These are phyloP conservation scores for Gandaritis pyraliata DNA, from an alignment of 2,888 invertebrate genomes.

Conservation along the genomic window DNA sequence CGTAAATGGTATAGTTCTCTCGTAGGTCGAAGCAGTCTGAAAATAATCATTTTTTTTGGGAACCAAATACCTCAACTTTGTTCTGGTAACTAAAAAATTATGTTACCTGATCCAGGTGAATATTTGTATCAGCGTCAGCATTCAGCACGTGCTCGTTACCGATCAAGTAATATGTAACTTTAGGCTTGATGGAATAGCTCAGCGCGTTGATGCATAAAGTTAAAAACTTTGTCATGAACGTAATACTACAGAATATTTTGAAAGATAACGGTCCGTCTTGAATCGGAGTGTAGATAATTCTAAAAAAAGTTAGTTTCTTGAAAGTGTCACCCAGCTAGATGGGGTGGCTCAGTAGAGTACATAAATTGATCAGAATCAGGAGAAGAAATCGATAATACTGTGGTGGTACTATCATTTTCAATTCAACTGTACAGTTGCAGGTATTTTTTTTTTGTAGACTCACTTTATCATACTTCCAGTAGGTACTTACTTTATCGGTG, in stretches of 20 bases:
- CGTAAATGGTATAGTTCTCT: conserved; percentile 68
- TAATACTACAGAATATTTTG: conserved; percentile 81
- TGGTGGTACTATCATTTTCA: too few relatives aligned
- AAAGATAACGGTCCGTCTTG: conserved; percentile 82
- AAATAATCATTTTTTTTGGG: conserved; percentile 21
- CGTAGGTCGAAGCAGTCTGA: conserved; percentile 76
- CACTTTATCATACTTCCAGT: background rate
- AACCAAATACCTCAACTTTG: background rate
- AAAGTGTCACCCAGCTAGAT: background rate
- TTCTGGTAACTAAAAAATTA: background rate
- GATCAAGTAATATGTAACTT: conserved; percentile 74
- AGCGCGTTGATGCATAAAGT: conserved; percentile 79
- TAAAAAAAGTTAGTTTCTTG: conserved; percentile 45
- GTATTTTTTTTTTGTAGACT: too few relatives aligned
- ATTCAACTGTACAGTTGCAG: too few relatives aligned
- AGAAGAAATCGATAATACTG: too few relatives aligned
- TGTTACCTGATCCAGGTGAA: conserved; percentile 71
- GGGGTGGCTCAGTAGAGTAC: too few relatives aligned
- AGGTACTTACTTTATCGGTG: conserved; percentile 77
- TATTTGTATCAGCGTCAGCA: conserved; percentile 68
- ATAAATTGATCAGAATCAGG: too few relatives aligned
- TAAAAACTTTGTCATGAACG: conserved; percentile 78
- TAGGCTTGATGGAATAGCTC: conserved; percentile 80
- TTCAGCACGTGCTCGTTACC: conserved; percentile 69
- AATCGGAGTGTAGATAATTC: conserved; percentile 82